Base-by-base conservation (phyloP, 2,888 invertebrate genomes). In the Andrena flavipes region DNA sequence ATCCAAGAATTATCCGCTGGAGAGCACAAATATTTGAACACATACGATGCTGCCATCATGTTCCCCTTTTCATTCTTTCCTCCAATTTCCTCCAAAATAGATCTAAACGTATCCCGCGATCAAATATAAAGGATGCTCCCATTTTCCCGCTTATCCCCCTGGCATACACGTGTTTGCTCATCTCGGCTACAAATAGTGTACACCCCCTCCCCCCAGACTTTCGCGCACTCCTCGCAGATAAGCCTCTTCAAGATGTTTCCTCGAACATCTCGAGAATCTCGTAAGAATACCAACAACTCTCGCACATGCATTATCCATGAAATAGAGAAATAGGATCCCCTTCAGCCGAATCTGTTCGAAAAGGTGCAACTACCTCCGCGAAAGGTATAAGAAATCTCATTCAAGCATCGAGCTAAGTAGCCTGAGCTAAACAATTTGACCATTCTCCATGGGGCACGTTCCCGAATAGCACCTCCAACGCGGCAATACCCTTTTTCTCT, bases 51-150 rank as follows among this genome's bases (percentile, higher is more conserved):
- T 5, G 20, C 16, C 20, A 1, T 35, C 29, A 30, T 35, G 42
- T 54, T 29, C 26, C 8, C 29, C 35, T 29, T 26, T 26, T 35
- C 42, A 26, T 7, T 6, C 49, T 56, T 56, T 56, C 71, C 23
- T 35, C 30, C 72, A 29, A 54, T 73, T 73, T 48, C 68, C 48
- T 48, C 29, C 69, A 49, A 69, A 59, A 76, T 64, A 62, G 64
- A 76, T 82, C 69, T 76, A 69, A 72, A 70, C 69, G 68, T 76
- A 72, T 76, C 68, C 54, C 35, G 10, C 65, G 82, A 83, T 83
- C 73, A 82, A 77, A 77, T 73, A 82, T 62, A 73, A 82, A 82
- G 51, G 59, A 73, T 65, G 60, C 54, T 73, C 48, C 20, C 64
- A 16, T 65, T 75, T 56, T 30, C 13, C 13, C 26, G 59, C n/a